Conservation (phyloP, 1,140 invertebrate genomes). For the Spodoptera litura region DNA sequence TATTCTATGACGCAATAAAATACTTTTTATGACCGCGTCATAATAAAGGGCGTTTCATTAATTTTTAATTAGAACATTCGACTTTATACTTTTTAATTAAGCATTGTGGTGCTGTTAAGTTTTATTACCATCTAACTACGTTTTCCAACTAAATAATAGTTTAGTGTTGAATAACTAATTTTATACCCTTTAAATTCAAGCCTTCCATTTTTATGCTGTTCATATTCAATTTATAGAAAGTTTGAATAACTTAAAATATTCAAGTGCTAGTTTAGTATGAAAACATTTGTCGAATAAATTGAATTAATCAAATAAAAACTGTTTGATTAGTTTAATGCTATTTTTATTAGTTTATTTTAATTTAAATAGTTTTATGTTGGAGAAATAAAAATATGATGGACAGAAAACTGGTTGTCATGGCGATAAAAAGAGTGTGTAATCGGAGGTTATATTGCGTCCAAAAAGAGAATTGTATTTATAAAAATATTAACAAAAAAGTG, state of each 20-base stretch:
- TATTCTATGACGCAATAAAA: conserved; percentile 49
- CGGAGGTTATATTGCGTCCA: not conserved
- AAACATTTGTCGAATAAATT: conserved; percentile 17
- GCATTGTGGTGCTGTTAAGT: conserved; percentile 49
- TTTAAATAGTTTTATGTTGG: not conserved
- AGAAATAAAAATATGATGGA: not conserved
- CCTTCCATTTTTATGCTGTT: conserved; percentile 34
- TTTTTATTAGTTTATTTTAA: conserved; percentile 14
- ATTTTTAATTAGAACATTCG: conserved; percentile 51
- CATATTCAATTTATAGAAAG: conserved; percentile 32
- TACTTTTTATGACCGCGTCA: conserved; percentile 38
- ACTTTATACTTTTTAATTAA: conserved; percentile 52
- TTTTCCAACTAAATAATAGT: conserved; percentile 32
- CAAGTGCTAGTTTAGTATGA: not conserved
- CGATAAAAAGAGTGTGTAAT: not conserved
- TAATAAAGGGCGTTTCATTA: conserved; percentile 47
- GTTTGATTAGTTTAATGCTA: conserved; percentile 2
- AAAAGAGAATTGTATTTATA: not conserved
- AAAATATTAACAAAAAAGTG: not conserved
- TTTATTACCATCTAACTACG: conserved; percentile 42
- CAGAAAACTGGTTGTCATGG: conserved; percentile 9
- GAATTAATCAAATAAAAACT: conserved; percentile 18
- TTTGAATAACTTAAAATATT: conserved; percentile 18
- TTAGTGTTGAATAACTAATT: conserved; percentile 28
- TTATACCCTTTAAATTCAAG: not conserved